phyloP scores from a whole-genome alignment of 2,113 vertebrate species.

The Heteronetta atricapilla region DNA sequence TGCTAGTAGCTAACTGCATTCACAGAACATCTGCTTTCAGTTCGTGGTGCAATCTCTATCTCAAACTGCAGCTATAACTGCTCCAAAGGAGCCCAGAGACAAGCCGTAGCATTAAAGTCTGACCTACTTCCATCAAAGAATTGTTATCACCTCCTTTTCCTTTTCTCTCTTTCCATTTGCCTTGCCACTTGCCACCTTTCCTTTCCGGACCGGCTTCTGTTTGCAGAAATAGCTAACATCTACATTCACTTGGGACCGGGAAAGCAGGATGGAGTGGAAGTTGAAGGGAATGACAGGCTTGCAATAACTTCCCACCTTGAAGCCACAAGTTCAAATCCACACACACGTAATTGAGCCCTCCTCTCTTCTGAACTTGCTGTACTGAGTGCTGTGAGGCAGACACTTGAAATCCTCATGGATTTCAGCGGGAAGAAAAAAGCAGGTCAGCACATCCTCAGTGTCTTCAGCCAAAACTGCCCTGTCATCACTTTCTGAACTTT shows the following conservation, averaged over 20 bases:
- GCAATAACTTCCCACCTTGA: not conserved
- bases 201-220: not conserved
- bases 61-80: not conserved
- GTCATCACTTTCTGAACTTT: not conserved
- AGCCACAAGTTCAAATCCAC: not conserved
- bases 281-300: not conserved
- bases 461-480: not conserved
- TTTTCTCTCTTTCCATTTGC: not conserved
- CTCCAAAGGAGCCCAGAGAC: constrained; percentile 25
- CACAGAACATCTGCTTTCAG: constrained; percentile 45
- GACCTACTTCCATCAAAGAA: not conserved
- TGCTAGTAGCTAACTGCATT: constrained; percentile 21
- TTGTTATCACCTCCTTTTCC: not conserved
- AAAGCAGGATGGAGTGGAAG: not conserved
- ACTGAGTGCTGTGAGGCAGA: too few relatives aligned
- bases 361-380: not conserved
- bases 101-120: not conserved
- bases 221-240: not conserved
- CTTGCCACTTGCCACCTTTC: not conserved
- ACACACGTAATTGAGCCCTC: not conserved
- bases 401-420: not conserved
- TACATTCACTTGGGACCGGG: not conserved
- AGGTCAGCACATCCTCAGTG: rapidly evolving
- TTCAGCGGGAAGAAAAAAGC: not conserved
- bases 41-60: not conserved